A percentile compares a stretch with the other conserved stretches of the same genome.
phyloP scores from a whole-genome alignment of 1,140 invertebrate species.

The Caenorhabditis tropicalis region DNA sequence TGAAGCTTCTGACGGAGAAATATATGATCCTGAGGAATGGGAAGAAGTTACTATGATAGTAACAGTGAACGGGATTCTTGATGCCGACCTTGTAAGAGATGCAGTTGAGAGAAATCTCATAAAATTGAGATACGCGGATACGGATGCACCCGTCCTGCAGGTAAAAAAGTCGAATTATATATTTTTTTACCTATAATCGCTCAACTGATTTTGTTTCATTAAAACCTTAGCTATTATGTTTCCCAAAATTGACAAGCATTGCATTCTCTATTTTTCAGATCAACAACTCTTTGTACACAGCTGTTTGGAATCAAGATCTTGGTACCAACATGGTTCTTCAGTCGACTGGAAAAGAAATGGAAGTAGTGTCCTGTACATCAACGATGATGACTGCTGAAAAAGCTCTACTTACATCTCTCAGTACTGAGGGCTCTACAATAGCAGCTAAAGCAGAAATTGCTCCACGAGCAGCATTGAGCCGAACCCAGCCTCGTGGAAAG shows the following conservation, averaged over 20 bases:
- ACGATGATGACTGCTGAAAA: constrained; percentile 47
- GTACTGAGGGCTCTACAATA: not conserved
- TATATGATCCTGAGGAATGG: constrained; percentile 43
- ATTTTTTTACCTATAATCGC: not conserved
- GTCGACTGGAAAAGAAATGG: constrained; percentile 15
- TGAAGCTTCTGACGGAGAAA: not conserved
- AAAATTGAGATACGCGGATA: not conserved
- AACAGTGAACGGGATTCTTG: constrained; percentile 45
- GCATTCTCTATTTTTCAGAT: not conserved
- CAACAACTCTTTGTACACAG: constrained; percentile 47
- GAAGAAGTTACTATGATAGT: constrained; percentile 37
- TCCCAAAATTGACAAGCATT: not conserved
- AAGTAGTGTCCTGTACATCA: constrained; percentile 21
- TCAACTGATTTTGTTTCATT: not conserved
- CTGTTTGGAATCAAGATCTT: constrained; percentile 17
- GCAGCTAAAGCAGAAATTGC: constrained; percentile 6
- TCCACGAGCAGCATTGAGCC: not conserved
- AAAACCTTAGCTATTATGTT: no score
- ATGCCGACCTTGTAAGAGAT: constrained; percentile 42
- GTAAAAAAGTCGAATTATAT: not conserved
- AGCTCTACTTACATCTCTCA: constrained; percentile 36
- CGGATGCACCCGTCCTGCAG: constrained; percentile 36
- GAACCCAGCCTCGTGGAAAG: constrained; percentile 7
- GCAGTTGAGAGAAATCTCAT: constrained; percentile 31
- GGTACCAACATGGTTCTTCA: constrained; percentile 45